A percentile compares a stretch with the other conserved stretches of the same genome.
phyloP scores from a whole-genome alignment of 2,113 vertebrate species.

The Heterotis niloticus region DNA sequence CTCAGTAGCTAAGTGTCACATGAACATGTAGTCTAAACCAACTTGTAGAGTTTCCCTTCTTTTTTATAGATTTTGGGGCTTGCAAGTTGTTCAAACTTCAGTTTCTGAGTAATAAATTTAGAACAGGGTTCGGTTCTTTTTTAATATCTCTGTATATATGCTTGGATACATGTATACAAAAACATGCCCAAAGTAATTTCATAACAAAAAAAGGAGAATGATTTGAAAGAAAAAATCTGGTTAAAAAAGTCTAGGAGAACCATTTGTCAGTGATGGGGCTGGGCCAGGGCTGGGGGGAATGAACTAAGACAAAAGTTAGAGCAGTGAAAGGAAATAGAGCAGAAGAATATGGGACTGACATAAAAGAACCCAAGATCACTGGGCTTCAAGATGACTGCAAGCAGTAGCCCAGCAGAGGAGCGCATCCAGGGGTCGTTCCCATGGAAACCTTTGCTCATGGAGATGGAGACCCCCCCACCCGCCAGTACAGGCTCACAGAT shows the following conservation, averaged over 20 bases:
- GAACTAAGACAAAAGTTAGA: neutral
- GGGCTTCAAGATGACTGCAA: slow-evolving; percentile 57
- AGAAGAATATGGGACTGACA: slow-evolving; percentile 68
- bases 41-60: too few relatives aligned
- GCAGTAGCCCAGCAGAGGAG: slow-evolving; percentile 63
- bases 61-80: too few relatives aligned
- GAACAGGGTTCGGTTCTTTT: too few relatives aligned
- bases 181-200: neutral
- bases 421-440: slow-evolving; percentile 62
- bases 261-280: neutral
- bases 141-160: too few relatives aligned
- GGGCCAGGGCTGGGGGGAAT: neutral
- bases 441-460: slow-evolving; percentile 68
- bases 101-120: too few relatives aligned
- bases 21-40: too few relatives aligned
- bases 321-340: slow-evolving; percentile 63
- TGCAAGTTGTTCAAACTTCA: too few relatives aligned
- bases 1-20: too few relatives aligned
- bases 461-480: slow-evolving; percentile 49
- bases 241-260: too few relatives aligned
- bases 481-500: slow-evolving; percentile 53
- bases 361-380: slow-evolving; percentile 64
- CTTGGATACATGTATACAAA: too few relatives aligned
- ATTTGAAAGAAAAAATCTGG: neutral
- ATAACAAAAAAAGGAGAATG: neutral